Base-by-base conservation (phyloP, 2,888 invertebrate genomes). In the Tuta absoluta region DNA sequence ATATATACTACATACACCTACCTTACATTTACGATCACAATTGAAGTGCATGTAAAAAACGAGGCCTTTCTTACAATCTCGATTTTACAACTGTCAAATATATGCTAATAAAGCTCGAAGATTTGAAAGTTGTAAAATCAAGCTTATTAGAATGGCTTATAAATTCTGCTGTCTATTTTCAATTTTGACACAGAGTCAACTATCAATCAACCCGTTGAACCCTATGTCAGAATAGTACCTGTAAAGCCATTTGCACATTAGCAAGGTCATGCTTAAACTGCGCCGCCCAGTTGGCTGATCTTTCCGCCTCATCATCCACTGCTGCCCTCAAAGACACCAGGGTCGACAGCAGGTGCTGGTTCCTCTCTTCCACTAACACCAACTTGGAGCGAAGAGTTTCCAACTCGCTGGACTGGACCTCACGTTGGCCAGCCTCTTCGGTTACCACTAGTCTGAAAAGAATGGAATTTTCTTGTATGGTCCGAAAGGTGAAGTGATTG, bases 221-320 rank as follows among this genome's bases (percentile, higher is more conserved):
- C n/a, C n/a, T n/a, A 38, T 12, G 12, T 10, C n/a, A 41, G 41
- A 41, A 14, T 14, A 14, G 2, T 73, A 91, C 92, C 86, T 92
- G 91, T 65, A 91, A 81, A 63, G 91, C 89, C 17, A 89, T 69
- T 67, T 91, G 89, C 21, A 92, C 87, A 75, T 92, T 93, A 0
- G 91, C 77, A 59, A 93, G 67, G 67, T 93, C 93, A 67, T 92
- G 93, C 64, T 91, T 92, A 69, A 92, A 92, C 75, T 93, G 93
- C 8, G 92, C 91, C 0, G 90, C 81, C 80, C 92, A 92, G 75
- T 91, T 88, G 0, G 86, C 84, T 0, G 93, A 78, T 3, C 92
- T 77, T 12, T 88, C 85, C 0, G 89, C 85, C 71, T 93, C 93
- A 57, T 93, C 92, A 8, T 92, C 93, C 0, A 93, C 83, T 0